These are phyloP conservation scores for Alloplasta piceator DNA, from an alignment of 2,888 invertebrate species.

Conservation along the genomic window DNA sequence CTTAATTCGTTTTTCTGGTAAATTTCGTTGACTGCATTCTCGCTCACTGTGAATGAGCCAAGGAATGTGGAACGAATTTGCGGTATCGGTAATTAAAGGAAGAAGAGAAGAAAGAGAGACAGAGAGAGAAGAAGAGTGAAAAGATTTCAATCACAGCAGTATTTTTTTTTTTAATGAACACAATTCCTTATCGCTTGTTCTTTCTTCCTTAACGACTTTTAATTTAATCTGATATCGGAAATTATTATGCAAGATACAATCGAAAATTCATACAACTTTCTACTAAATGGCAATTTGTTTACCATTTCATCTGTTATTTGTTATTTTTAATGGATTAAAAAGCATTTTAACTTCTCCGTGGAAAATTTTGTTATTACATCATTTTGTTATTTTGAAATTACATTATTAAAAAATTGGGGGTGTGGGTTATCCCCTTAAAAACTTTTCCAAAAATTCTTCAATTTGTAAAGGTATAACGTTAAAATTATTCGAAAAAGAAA, in stretches of 20 bases:
- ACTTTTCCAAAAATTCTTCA: too few relatives aligned
- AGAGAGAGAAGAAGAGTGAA: constrained; percentile 2
- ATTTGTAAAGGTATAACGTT: too few relatives aligned
- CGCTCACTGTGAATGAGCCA: constrained; percentile 24
- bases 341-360: too few relatives aligned
- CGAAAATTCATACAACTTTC: constrained; percentile 9
- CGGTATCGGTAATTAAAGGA: constrained; percentile 45
- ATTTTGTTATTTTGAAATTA: too few relatives aligned
- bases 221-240: constrained; percentile 32
- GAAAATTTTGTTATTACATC: too few relatives aligned
- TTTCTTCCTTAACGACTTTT: constrained; percentile 13
- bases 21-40: constrained; percentile 22
- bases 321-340: too few relatives aligned
- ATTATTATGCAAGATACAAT: background rate
- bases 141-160: constrained; percentile 35
- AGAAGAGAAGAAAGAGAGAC: background rate
- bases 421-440: too few relatives aligned
- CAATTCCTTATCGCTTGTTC: constrained; percentile 48
- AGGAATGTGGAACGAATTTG: constrained; percentile 69
- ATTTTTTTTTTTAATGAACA: constrained; percentile 43
- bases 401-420: too few relatives aligned
- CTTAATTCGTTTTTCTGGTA: constrained; percentile 23
- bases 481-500: too few relatives aligned
- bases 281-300: background rate
- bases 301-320: background rate